A percentile compares a stretch with the other conserved stretches of the same genome.
Evolutionary conservation across 1,140 invertebrate species (phyloP).

Genomic region (Bradynema listronoti): DNA sequence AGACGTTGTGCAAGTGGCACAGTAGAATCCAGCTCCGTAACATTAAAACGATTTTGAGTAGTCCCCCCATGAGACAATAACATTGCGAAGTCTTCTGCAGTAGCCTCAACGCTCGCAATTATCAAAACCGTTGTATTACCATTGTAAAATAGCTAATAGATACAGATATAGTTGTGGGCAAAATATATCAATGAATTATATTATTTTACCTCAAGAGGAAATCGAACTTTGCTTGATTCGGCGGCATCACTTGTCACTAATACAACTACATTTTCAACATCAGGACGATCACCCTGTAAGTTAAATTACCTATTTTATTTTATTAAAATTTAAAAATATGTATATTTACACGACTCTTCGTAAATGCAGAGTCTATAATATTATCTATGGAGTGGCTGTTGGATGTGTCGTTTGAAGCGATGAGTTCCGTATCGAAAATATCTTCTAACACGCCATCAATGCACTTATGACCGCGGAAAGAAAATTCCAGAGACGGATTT

Average conservation of each 20-base stretch:
- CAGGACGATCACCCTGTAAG: slow-evolving; percentile 46
- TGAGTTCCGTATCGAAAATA: slow-evolving; percentile 43
- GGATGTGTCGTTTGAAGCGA: slow-evolving; percentile 49
- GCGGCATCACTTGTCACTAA: slow-evolving; percentile 43
- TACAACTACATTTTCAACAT: slow-evolving; percentile 45
- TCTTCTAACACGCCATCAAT: slow-evolving; percentile 43
- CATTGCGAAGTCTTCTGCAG: slow-evolving; percentile 29
- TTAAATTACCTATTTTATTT: not conserved
- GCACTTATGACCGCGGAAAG: slow-evolving; percentile 46
- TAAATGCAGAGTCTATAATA: slow-evolving; percentile 49
- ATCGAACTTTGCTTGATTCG: no score
- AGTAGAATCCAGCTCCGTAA: slow-evolving; percentile 22
- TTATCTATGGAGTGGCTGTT: slow-evolving; percentile 49
- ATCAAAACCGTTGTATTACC: slow-evolving; percentile 42
- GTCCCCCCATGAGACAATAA: slow-evolving; percentile 24
- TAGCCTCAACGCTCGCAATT: slow-evolving; percentile 41
- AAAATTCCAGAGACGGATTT: slow-evolving; percentile 51
- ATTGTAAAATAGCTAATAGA: slow-evolving; percentile 1
- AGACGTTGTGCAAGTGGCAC: slow-evolving; percentile 26
- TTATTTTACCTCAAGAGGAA: slow-evolving; percentile 39
- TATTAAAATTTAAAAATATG: not conserved
- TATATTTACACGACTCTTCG: slow-evolving; percentile 35
- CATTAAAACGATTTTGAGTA: slow-evolving; percentile 36
- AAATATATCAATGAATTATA: slow-evolving; percentile 20
- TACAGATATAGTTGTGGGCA: slow-evolving; percentile 6